Evolutionary conservation across 2,113 vertebrate species (phyloP), one percentile per base, ranked within the genome.

Genomic region (Lagopus leucura): DNA sequence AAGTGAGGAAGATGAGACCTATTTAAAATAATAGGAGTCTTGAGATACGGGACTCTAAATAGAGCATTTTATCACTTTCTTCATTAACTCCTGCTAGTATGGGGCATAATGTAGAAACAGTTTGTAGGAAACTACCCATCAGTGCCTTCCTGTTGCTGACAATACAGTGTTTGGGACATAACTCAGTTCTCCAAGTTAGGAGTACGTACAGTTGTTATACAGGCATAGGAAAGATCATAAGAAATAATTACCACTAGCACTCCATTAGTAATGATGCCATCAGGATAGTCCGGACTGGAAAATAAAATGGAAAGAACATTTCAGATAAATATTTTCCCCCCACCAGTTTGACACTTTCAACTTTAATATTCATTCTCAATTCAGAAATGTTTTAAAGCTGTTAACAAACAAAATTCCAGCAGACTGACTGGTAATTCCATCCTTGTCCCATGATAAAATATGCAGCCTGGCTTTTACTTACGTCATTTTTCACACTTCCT

Each of bases 191-290:
- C 55, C 27, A 6, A 55, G 28, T 69, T 60, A 77, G 38, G 88
- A 83, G 63, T 6, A 55, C 1, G 2, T 80, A 70, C 13, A 9
- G 2, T 36, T 58, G 9, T 43, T 52, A 78, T 15, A 25, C 7
- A 83, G 20, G 10, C 38, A 91, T 10, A 83, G 45, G 45, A 75
- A 76, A 84, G 14, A 89, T 12, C 2, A 1, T 27, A 78, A 81
- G 15, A 96, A 92, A 79, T 67, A 73, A 82, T 97, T 98, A 98
- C 98, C 98, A 98, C 97, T 38, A 98, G 91, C 20, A 98, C 97
- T 86, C 98, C 98, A 16, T 98, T 98, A 34, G 98, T 98, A 87
- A 97, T 27, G 79, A 98, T 97, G 42, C 83, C 73, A 85, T 97
- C 97, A 12, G 97, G 96, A 22, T 85, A 89, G 22, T 80, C 96